Conservation (phyloP, 2,797 vertebrate species). For the Schizothorax lantsangensis region DNA sequence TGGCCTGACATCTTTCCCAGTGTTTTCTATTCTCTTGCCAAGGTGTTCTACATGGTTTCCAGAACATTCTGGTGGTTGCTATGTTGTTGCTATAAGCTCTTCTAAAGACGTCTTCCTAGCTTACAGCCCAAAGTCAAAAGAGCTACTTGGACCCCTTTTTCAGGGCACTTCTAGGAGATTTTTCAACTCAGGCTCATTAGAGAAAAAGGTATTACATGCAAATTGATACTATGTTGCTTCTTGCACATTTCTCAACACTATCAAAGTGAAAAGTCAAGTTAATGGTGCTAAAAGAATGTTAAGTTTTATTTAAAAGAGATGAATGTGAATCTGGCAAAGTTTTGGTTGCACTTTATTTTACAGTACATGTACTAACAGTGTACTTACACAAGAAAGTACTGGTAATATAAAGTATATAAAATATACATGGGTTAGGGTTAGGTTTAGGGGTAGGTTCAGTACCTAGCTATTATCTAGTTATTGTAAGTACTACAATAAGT, state of each 20-base stretch:
- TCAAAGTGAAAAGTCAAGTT: background rate
- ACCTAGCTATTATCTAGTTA: too few species aligned
- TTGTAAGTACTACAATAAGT: too few species aligned
- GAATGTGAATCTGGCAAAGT: background rate
- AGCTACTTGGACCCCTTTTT: background rate
- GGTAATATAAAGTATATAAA: too few species aligned
- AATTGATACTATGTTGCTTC: background rate
- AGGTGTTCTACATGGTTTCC: conserved; percentile 12
- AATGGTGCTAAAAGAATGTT: background rate
- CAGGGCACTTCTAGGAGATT: background rate
- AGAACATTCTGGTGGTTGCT: conserved; percentile 9
- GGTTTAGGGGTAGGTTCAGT: too few species aligned
- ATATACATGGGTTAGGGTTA: too few species aligned
- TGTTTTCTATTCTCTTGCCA: conserved; percentile 11
- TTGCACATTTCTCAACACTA: background rate
- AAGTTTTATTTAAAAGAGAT: background rate
- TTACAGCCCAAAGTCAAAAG: background rate
- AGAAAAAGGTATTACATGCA: background rate
- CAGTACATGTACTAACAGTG: too few species aligned
- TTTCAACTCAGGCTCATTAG: background rate
- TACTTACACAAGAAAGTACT: too few species aligned
- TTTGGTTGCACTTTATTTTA: too few species aligned
- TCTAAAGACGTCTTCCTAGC: background rate
- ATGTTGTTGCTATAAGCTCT: conserved; percentile 7
- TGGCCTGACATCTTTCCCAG: conserved; percentile 1